These are phyloP conservation scores for Entelurus aequoreus DNA, from an alignment of 2,113 vertebrate species.

Conservation along the genomic window DNA sequence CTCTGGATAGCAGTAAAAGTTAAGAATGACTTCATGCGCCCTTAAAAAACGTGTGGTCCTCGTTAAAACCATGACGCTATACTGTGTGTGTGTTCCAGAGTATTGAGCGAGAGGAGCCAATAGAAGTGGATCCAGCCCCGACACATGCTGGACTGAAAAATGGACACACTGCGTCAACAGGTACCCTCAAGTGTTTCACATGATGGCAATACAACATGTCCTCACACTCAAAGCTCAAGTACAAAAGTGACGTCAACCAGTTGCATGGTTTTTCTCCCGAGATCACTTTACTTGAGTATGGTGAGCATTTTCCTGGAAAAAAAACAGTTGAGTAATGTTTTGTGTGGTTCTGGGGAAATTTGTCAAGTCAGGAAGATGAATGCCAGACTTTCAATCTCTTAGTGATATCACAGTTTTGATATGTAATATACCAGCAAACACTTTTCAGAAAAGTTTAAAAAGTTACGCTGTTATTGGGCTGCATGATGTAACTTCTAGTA, in stretches of 20 bases:
- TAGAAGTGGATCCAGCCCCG: constrained; percentile 63
- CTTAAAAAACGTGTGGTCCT: constrained; percentile 6
- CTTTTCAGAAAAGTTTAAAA: background rate
- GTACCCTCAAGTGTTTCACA: constrained; percentile 34
- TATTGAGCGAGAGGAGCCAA: constrained; percentile 72
- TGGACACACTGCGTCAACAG: constrained; percentile 59
- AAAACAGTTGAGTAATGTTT: constrained; percentile 13
- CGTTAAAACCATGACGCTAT: background rate
- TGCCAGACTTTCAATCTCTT: constrained; percentile 1
- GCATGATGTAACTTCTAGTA: background rate
- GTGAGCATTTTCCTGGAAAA: background rate
- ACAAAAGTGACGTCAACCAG: constrained; percentile 1
- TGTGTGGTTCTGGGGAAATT: background rate
- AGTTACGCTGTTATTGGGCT: background rate
- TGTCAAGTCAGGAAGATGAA: constrained; percentile 13
- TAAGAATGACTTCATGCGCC: constrained; percentile 19
- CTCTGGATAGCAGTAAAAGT: constrained; percentile 11
- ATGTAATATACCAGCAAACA: background rate
- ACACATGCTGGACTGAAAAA: constrained; percentile 54
- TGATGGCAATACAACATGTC: constrained; percentile 4
- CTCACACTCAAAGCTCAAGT: background rate
- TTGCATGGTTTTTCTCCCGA: background rate
- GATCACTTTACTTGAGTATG: constrained; percentile 2
- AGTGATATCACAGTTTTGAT: constrained; percentile 2
- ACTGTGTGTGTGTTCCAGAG: constrained; percentile 57